Conservation (phyloP, 2,888 invertebrate species). For the Leucophenga montana region DNA sequence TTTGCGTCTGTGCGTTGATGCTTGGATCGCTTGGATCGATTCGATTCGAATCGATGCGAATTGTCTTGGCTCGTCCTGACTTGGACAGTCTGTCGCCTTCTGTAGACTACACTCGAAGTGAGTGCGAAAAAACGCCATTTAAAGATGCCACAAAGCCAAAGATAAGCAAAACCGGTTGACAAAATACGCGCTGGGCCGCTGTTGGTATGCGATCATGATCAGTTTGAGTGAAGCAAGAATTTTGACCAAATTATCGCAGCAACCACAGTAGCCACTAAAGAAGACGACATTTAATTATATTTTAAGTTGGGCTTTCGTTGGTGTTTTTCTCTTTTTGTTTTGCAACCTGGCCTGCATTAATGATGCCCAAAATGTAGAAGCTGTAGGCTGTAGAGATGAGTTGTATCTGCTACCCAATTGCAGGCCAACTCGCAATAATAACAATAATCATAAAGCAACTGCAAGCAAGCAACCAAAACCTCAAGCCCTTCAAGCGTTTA, state of each 20-base stretch:
- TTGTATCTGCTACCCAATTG: constrained; percentile 55
- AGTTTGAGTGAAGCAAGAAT: constrained; percentile 44
- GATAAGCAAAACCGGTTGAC: constrained; percentile 64
- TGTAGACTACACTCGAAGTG: constrained; percentile 30
- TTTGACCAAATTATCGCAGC: constrained; percentile 58
- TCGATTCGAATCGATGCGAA: too few species aligned
- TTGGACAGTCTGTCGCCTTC: not conserved
- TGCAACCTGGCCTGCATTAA: constrained; percentile 49
- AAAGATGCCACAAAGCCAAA: constrained; percentile 65
- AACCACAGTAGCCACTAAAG: constrained; percentile 25
- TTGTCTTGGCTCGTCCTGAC: not conserved
- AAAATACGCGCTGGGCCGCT: constrained; percentile 56
- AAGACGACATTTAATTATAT: constrained; percentile 63
- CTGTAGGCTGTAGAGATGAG: not conserved
- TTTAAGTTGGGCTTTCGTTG: constrained; percentile 61
- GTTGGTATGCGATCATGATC: constrained; percentile 53
- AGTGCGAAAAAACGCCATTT: constrained; percentile 68
- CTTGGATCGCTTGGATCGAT: not conserved
- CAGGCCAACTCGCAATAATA: constrained; percentile 61
- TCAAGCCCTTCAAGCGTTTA: constrained; percentile 36
- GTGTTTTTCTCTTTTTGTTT: constrained; percentile 41
- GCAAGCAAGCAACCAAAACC: constrained; percentile 13
- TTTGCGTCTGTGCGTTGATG: constrained; percentile 45
- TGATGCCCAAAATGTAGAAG: constrained; percentile 47
- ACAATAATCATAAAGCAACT: constrained; percentile 62